Base-by-base conservation (phyloP, 2,113 vertebrate species). In the Brachypteracias leptosomus region DNA sequence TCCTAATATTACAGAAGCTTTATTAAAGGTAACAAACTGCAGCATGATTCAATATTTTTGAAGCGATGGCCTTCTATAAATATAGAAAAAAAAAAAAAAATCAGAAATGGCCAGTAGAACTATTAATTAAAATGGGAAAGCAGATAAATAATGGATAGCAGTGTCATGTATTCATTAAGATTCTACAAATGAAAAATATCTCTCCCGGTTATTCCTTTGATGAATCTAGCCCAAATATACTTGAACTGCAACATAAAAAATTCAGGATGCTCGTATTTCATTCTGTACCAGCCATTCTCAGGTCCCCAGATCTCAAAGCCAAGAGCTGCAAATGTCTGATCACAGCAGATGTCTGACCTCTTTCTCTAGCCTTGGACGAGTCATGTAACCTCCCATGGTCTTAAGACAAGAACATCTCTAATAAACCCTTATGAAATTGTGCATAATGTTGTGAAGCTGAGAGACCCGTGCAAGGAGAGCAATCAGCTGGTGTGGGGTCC, bases 161-260 rank as follows among this genome's bases (percentile, higher is more conserved):
- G 51, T 84, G 84, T 84, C 92, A 66, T 92, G 83, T 89, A 95
- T 89, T 95, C 92, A 95, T 96, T 95, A 97, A 78, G 90, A 96
- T 86, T 91, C 95, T 93, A 96, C 83, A 93, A 96, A 95, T 93
- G 95, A 97, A 97, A 96, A 93, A 93, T 91, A 51, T 94, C 92
- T 97, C 84, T 96, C 84, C 90, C 11, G 2, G 80, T 95, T 96
- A 95, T 96, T 91, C 88, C 90, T 97, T 96, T 97, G 94, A 96
- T 94, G 90, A 97, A 96, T 96, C 76, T 59, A 90, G 91, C 94
- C 96, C 92, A 94, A 95, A 96, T 95, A 96, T 88, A 95, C 90
- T 96, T 96, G 93, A 96, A 95, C 90, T 81, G 93, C 93, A 84
- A 58, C 88, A 96, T 97, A 55, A 97, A 97, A 96, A 90, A 95